A percentile compares a stretch with the other conserved stretches of the same genome.
Conservation (phyloP, 2,113 vertebrate species). For the Trogon melanurus region DNA sequence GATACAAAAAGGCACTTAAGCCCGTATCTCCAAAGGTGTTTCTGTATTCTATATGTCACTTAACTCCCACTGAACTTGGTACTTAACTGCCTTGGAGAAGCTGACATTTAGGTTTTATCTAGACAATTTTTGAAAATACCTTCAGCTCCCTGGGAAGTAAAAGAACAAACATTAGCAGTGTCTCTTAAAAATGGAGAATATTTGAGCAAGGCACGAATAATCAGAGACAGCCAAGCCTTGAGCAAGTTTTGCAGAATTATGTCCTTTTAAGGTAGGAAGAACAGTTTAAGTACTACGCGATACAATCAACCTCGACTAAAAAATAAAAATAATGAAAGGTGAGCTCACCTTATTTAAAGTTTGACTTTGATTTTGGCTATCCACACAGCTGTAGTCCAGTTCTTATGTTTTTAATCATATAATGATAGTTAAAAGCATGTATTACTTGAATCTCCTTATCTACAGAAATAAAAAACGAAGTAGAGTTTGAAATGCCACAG, state of each 20-base stretch:
- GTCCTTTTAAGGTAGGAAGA: not conserved
- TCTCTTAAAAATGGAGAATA: not conserved
- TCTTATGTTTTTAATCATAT: not conserved
- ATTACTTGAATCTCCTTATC: not conserved
- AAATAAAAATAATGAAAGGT: not conserved
- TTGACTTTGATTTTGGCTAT: not conserved
- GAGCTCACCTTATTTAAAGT: not conserved
- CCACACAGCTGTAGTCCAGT: rapidly evolving
- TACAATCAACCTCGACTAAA: not conserved
- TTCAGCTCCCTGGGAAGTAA: constrained; percentile 13
- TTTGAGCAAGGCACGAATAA: not conserved
- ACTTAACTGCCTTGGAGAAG: not conserved
- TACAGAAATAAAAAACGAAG: not conserved
- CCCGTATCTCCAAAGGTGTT: not conserved
- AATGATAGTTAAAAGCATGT: not conserved
- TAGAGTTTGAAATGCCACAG: not conserved
- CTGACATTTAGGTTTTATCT: constrained; percentile 55
- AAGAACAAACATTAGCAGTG: not conserved
- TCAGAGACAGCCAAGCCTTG: not conserved
- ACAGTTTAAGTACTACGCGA: not conserved
- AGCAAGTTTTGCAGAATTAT: not conserved
- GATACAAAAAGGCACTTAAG: not conserved
- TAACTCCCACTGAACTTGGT: constrained; percentile 38
- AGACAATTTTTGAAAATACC: constrained; percentile 38
- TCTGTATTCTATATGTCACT: constrained; percentile 22